Evolutionary conservation across 2,113 vertebrate species (phyloP).

Genomic region (Deroptyus accipitrinus): DNA sequence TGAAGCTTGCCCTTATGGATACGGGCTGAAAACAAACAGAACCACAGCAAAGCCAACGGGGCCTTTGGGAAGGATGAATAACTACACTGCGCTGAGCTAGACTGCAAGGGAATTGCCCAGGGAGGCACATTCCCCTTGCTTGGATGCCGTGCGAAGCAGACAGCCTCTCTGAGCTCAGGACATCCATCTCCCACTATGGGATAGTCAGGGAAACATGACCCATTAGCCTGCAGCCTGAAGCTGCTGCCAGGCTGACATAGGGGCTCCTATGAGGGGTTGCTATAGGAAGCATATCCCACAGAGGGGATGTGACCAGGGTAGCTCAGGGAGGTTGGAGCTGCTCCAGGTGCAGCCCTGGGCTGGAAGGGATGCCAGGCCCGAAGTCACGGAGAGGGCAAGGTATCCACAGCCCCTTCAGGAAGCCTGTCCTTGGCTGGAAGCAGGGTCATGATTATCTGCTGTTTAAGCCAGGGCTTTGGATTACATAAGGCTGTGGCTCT

Average conservation of each 20-base stretch:
- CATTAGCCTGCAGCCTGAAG: neutral
- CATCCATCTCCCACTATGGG: neutral
- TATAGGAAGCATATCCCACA: accelerated
- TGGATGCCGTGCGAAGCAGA: neutral
- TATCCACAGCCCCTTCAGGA: conserved; percentile 3
- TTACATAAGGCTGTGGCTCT: conserved; percentile 40
- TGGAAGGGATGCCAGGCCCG: neutral
- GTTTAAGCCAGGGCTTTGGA: conserved; percentile 39
- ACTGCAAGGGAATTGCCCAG: neutral
- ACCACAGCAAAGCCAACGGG: neutral
- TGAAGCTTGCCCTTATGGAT: neutral
- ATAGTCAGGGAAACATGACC: neutral
- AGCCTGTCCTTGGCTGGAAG: conserved; percentile 19
- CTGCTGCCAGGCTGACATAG: neutral
- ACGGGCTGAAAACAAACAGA: neutral
- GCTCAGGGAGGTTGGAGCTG: neutral
- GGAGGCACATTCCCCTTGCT: neutral
- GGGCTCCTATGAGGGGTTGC: neutral
- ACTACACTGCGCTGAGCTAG: neutral
- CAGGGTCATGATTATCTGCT: conserved; percentile 16
- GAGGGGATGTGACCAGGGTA: neutral
- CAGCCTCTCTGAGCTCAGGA: neutral
- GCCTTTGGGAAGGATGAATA: conserved; percentile 42
- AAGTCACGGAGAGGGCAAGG: neutral
- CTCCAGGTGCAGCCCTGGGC: accelerated